A percentile compares a stretch with the other conserved stretches of the same genome.
phyloP scores from a whole-genome alignment of 1,140 invertebrate genomes.

The Teleopsis dalmanni region DNA sequence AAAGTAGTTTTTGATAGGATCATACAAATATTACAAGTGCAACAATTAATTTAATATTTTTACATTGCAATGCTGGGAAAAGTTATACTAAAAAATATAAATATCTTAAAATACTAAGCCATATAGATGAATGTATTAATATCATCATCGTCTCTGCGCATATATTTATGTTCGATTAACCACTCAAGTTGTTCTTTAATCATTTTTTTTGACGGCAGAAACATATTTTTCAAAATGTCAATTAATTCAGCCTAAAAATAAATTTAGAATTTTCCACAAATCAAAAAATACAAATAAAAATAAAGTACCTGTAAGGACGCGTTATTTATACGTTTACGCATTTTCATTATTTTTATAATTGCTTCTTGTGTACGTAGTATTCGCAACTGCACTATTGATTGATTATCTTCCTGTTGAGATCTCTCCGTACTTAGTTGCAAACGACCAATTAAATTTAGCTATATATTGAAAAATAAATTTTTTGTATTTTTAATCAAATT shows the following conservation, averaged over 20 bases:
- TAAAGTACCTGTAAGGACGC: conserved; percentile 71
- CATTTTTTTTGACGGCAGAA: conserved; percentile 97
- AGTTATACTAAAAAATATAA: no score
- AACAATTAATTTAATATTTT: no score
- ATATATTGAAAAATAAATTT: background rate
- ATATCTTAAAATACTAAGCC: conserved; percentile 64
- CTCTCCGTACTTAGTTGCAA: conserved; percentile 91
- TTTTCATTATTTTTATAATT: conserved; percentile 98
- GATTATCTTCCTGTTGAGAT: conserved; percentile 93
- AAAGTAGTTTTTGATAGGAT: no score
- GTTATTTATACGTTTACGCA: conserved; percentile 90
- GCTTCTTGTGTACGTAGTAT: conserved; percentile 89
- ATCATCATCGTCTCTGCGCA: conserved; percentile 91
- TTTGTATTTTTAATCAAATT: background rate
- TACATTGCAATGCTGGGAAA: no score
- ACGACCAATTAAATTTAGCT: conserved; percentile 85
- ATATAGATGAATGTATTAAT: conserved; percentile 98
- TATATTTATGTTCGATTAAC: conserved; percentile 98
- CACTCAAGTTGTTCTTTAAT: conserved; percentile 99
- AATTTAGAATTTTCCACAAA: background rate
- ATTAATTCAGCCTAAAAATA: conserved; percentile 75
- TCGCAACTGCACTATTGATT: conserved; percentile 91
- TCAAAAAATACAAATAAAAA: background rate
- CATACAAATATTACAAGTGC: no score
- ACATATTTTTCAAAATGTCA: conserved; percentile 98